Evolutionary conservation across 2,797 vertebrate genomes (phyloP), one percentile per base, ranked within the genome.

Genomic region (Crenuchus spilurus): DNA sequence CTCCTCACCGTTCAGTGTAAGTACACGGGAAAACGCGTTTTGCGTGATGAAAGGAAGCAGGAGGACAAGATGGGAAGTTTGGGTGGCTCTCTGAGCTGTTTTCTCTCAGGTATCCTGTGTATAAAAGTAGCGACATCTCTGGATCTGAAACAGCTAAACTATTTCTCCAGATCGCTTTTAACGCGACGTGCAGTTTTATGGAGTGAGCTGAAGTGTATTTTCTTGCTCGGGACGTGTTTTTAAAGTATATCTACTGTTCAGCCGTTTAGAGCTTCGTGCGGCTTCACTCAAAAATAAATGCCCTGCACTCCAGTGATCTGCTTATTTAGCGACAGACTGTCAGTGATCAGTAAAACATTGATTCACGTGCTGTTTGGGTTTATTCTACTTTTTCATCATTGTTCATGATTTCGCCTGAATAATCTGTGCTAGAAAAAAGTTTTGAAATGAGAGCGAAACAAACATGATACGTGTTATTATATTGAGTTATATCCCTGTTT

Each of bases 1-100:
- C 91, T 94, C 82, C 83, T 94, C 84, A 87, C 88, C 87, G 87
- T 91, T 89, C 87, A 92, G 80, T 93, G 93, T 94, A 80, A 94
- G 93, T 94, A 85, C 42, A 70, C 67, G 16, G n/a, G 28, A 9
- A 54, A 26, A 33, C 33, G 3, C 14, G 31, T 60, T 61, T 48
- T 20, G 11, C 37, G 67, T 63, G n/a, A 37, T 0, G 46, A n/a
- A 20, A 60, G 0, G 28, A 26, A 31, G 48, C 42, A 24, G 57
- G 52, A n/a, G 61, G 18, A 10, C 24, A 49, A 49, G 16, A 31
- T 30, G 2, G 33, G 16, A 6, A 37, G 69, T 58, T 51, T 30
- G 4, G 70, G 42, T 66, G 28, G 60, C 60, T n/a, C 41, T 49
- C 33, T 49, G 10, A 26, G 20, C 33, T 10, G 26, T 83, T 84